phyloP scores from a whole-genome alignment of 2,888 invertebrate species.

The Drosophila pseudotalamancana region DNA sequence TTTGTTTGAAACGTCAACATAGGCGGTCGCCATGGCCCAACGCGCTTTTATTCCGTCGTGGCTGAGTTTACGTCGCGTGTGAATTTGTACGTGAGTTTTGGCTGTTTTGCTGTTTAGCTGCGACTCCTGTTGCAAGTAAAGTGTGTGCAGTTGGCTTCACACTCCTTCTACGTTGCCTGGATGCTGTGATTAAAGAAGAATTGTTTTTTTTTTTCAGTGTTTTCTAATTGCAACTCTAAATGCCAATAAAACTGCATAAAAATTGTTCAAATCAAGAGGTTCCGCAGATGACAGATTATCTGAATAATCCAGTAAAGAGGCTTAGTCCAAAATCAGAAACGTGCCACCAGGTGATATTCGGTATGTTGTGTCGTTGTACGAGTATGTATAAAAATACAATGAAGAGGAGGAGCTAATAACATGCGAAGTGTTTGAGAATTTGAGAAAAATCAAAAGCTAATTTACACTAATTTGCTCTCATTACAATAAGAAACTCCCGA shows the following conservation, averaged over 20 bases:
- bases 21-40: conserved; percentile 58
- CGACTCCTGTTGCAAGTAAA: conserved; percentile 6
- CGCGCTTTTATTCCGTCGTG: conserved; percentile 14
- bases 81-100: conserved; percentile 35
- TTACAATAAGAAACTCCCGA: conserved; percentile 56
- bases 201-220: conserved; percentile 29
- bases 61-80: conserved; percentile 39
- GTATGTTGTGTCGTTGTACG: conserved; percentile 1
- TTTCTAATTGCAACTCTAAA: neutral
- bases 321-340: neutral
- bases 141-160: neutral
- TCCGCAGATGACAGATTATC: neutral
- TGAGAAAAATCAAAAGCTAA: conserved; percentile 41
- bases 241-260: conserved; percentile 2
- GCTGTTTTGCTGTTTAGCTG: too few species aligned
- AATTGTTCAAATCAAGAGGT: conserved; percentile 34
- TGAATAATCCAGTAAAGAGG: conserved; percentile 44
- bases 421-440: conserved; percentile 12
- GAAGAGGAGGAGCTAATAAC: conserved; percentile 7
- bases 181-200: neutral
- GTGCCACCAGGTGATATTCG: neutral
- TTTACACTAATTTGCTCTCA: conserved; percentile 66
- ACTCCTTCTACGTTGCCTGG: neutral
- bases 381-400: too few species aligned
- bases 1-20: conserved; percentile 75